A percentile compares a stretch with the other conserved stretches of the same genome.
These are phyloP conservation scores for Coelopa frigida DNA, from an alignment of 1,140 invertebrate species.

Conservation along the genomic window DNA sequence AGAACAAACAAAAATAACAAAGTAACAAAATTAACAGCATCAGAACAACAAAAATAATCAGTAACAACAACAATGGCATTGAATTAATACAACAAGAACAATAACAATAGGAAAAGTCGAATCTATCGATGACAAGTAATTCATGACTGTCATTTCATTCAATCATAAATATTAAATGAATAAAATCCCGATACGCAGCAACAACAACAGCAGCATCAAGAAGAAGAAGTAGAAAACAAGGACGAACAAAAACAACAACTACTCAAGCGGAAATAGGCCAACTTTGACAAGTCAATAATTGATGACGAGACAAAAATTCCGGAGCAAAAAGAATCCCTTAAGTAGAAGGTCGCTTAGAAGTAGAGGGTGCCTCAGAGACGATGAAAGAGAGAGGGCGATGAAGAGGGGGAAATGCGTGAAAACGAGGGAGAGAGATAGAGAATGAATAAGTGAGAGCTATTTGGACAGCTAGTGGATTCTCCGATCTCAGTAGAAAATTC, in stretches of 20 bases:
- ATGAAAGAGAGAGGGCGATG: neutral
- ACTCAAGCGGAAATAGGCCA: no score
- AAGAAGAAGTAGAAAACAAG: neutral
- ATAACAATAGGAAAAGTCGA: conserved; percentile 27
- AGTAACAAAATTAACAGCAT: neutral
- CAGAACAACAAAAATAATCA: neutral
- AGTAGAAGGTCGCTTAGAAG: neutral
- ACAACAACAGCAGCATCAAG: neutral
- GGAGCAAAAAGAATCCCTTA: neutral
- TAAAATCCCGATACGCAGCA: neutral
- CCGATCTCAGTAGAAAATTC: neutral
- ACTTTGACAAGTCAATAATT: conserved; percentile 10
- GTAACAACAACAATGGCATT: conserved; percentile 1
- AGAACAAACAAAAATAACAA: neutral
- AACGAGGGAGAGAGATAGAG: no score
- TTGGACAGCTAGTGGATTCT: neutral
- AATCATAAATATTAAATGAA: conserved; percentile 10
- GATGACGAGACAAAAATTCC: conserved; percentile 11
- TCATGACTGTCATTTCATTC: conserved; percentile 8
- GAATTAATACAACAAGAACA: conserved; percentile 10
- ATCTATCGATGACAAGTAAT: neutral
- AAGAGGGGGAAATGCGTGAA: no score
- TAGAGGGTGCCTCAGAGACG: neutral
- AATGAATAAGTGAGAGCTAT: no score
- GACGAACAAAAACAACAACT: conserved; percentile 1